Evolutionary conservation across 2,888 invertebrate species (phyloP).

Genomic region (Ctenicera cuprea): DNA sequence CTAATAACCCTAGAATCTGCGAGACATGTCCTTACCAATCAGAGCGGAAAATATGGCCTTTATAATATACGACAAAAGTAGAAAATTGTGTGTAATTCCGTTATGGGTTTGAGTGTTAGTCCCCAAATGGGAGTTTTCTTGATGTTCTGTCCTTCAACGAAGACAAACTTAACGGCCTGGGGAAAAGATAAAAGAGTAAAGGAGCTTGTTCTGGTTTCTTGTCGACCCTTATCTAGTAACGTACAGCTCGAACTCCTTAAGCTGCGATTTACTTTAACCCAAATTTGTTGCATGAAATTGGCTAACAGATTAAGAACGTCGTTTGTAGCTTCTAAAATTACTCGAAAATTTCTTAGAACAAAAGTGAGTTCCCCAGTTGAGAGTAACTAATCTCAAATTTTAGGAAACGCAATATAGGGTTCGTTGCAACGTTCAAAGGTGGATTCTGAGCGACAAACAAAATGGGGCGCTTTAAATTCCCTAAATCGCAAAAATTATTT

Average conservation of each 20-base stretch:
- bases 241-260: neutral
- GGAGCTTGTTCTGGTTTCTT: neutral
- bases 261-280: neutral
- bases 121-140: slow-evolving; percentile 10
- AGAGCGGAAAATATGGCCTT: slow-evolving; percentile 20
- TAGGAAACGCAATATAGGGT: too few relatives aligned
- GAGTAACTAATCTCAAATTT: too few relatives aligned
- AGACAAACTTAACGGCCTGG: slow-evolving; percentile 10
- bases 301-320: too few relatives aligned
- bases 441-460: too few relatives aligned
- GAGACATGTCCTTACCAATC: slow-evolving; percentile 11
- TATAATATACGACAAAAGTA: neutral
- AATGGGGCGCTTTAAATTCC: too few relatives aligned
- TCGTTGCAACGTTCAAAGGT: too few relatives aligned
- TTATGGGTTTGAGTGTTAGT: slow-evolving; percentile 4
- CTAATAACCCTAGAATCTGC: neutral
- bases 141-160: slow-evolving; percentile 18
- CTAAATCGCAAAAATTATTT: too few relatives aligned
- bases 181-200: slow-evolving; percentile 12
- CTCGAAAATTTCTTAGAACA: too few relatives aligned
- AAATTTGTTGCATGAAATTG: too few relatives aligned
- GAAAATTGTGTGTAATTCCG: slow-evolving; percentile 2
- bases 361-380: too few relatives aligned
- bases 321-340: too few relatives aligned
- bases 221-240: neutral